Evolutionary conservation across 2,888 invertebrate genomes (phyloP).

Genomic region (Lepidochrysops patricia): DNA sequence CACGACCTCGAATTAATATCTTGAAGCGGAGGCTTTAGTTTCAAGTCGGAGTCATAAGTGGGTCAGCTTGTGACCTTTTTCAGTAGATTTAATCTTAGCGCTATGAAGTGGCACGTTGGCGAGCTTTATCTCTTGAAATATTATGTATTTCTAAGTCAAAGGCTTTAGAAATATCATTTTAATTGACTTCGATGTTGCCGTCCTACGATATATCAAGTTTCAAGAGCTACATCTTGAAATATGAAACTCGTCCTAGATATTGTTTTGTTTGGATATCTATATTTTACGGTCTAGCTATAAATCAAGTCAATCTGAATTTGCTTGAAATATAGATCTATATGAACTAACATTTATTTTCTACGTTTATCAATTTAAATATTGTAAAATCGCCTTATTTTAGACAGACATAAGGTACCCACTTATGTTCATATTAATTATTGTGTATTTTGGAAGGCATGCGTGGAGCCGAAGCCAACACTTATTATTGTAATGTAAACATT

Average conservation of each 20-base stretch:
- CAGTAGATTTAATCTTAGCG: constrained; percentile 10
- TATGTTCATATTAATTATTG: neutral
- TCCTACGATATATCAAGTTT: neutral
- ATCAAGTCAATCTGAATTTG: too few species aligned
- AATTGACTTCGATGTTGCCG: neutral
- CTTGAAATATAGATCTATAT: too few species aligned
- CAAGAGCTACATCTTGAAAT: neutral
- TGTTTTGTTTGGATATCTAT: too few species aligned
- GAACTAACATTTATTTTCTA: too few species aligned
- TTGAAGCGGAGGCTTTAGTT: constrained; percentile 1
- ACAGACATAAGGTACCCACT: too few species aligned
- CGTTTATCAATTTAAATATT: too few species aligned
- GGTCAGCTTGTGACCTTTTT: constrained; percentile 10
- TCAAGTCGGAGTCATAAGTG: neutral
- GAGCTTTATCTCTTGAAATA: neutral
- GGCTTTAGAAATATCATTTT: neutral
- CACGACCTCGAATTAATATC: neutral
- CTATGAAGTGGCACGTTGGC: neutral
- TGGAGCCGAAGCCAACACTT: too few species aligned
- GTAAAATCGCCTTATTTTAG: too few species aligned
- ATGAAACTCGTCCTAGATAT: neutral
- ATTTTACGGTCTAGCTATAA: too few species aligned
- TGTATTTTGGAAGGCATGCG: too few species aligned
- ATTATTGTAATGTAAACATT: neutral
- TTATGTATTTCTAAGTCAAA: neutral